These are phyloP conservation scores for Drosophila mojavensis DNA, from an alignment of 1,140 invertebrate genomes.

Conservation along the genomic window DNA sequence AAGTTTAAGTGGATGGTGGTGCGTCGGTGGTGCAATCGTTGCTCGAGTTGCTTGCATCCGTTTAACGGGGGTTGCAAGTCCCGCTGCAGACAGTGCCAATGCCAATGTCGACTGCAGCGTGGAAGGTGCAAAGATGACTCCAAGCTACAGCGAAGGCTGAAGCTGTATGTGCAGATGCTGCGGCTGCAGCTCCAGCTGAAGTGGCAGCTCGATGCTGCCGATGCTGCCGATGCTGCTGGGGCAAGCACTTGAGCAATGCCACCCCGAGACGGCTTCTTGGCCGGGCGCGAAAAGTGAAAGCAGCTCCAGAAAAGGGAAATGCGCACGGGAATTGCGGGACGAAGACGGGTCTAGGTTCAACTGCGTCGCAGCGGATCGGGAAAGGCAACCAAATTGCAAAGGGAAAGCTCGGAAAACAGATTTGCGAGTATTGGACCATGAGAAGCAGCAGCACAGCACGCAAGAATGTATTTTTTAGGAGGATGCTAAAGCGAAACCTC, in stretches of 20 bases:
- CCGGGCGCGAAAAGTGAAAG: slow-evolving; percentile 47
- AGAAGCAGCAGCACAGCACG: no score
- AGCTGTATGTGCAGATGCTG: not conserved
- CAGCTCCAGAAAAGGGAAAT: slow-evolving; percentile 6
- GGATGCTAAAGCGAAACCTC: no score
- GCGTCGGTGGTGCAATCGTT: slow-evolving; percentile 40
- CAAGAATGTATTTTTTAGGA: no score
- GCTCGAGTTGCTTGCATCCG: slow-evolving; percentile 34
- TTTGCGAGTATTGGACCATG: no score
- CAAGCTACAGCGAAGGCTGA: slow-evolving; percentile 10
- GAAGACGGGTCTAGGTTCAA: no score
- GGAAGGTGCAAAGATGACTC: slow-evolving; percentile 42
- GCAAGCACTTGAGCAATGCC: slow-evolving; percentile 27
- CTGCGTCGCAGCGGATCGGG: no score
- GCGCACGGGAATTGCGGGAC: not conserved
- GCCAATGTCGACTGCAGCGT: slow-evolving; percentile 2
- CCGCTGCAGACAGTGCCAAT: slow-evolving; percentile 32
- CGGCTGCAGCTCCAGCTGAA: slow-evolving; percentile 2
- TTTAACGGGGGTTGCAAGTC: slow-evolving; percentile 42
- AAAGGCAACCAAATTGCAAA: no score
- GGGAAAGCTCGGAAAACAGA: no score
- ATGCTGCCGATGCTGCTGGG: not conserved
- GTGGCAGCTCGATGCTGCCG: not conserved
- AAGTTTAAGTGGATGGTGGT: slow-evolving; percentile 40
- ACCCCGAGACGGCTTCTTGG: slow-evolving; percentile 17